Conservation (phyloP, 2,797 vertebrate species). For the Echeneis naucrates region DNA sequence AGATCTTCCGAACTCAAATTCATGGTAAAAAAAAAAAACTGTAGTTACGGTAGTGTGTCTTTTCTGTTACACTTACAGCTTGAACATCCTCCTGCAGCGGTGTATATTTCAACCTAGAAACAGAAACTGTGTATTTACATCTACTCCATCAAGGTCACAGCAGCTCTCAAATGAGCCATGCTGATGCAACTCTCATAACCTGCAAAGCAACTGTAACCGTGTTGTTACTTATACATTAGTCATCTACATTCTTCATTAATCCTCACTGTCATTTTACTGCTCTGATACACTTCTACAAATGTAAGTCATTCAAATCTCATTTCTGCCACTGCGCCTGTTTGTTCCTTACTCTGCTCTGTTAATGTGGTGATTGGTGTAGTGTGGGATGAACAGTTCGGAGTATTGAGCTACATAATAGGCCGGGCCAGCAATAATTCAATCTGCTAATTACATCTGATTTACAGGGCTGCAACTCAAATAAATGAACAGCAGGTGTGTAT, state of each 20-base stretch:
- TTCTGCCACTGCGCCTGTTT: conserved; percentile 33
- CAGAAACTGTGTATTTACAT: conserved; percentile 19
- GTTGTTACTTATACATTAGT: conserved; percentile 29
- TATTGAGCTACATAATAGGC: conserved; percentile 16
- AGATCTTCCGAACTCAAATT: too few species aligned
- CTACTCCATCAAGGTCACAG: background rate
- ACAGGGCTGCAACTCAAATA: conserved; percentile 50
- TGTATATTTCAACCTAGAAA: background rate
- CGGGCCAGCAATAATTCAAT: conserved; percentile 56
- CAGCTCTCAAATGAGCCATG: background rate
- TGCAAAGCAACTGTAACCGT: conserved; percentile 5
- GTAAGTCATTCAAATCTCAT: conserved; percentile 52
- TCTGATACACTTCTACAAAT: conserved; percentile 24
- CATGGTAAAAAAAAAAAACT: too few species aligned
- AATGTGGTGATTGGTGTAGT: conserved; percentile 26
- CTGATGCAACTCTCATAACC: conserved; percentile 17
- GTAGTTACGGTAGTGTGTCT: too few species aligned
- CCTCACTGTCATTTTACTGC: conserved; percentile 14
- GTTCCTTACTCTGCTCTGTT: conserved; percentile 23
- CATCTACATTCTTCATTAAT: conserved; percentile 30
- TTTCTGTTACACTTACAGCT: too few species aligned
- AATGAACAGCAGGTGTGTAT: conserved; percentile 57
- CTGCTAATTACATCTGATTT: conserved; percentile 60
- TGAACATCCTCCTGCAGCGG: too few species aligned
- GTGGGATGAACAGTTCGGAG: conserved; percentile 41